A percentile compares a stretch with the other conserved stretches of the same genome.
phyloP scores from a whole-genome alignment of 1,140 invertebrate genomes.

The Megathymus violae region DNA sequence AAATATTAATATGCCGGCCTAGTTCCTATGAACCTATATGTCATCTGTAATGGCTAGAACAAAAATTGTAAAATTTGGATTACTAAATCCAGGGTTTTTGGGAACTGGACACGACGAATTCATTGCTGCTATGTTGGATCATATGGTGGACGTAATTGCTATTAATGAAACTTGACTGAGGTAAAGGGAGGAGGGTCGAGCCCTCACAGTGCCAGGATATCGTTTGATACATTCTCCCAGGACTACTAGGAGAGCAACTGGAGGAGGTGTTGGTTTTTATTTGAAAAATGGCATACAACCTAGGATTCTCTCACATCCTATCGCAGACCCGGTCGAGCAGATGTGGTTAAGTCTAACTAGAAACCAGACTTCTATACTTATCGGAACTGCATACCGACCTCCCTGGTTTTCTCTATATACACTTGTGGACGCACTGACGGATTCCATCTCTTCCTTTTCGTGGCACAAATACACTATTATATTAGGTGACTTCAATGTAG shows the following conservation, averaged over 20 bases:
- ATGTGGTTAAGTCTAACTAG: background rate
- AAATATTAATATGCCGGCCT: too few relatives aligned
- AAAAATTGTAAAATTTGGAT: conserved; percentile 37
- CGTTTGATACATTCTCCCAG: conserved; percentile 36
- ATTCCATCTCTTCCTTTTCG: background rate
- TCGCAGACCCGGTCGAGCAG: background rate
- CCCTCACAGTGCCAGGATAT: conserved; percentile 31
- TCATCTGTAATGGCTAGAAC: too few relatives aligned
- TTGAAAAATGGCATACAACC: background rate
- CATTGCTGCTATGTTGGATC: background rate
- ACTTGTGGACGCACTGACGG: background rate
- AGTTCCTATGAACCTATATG: too few relatives aligned
- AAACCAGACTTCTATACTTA: background rate
- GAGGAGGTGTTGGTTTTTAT: conserved; percentile 41
- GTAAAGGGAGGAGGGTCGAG: conserved; percentile 11
- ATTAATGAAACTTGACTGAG: conserved; percentile 31
- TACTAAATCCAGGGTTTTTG: conserved; percentile 37
- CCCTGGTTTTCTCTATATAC: background rate
- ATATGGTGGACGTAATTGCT: conserved; percentile 26
- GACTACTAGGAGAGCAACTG: conserved; percentile 28
- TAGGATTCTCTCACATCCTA: background rate
- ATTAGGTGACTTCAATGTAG: background rate
- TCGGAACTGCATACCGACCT: background rate
- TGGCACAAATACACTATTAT: background rate
- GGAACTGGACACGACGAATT: conserved; percentile 39